Evolutionary conservation across 2,797 vertebrate genomes (phyloP).

Genomic region (Smutsia temminckii): DNA sequence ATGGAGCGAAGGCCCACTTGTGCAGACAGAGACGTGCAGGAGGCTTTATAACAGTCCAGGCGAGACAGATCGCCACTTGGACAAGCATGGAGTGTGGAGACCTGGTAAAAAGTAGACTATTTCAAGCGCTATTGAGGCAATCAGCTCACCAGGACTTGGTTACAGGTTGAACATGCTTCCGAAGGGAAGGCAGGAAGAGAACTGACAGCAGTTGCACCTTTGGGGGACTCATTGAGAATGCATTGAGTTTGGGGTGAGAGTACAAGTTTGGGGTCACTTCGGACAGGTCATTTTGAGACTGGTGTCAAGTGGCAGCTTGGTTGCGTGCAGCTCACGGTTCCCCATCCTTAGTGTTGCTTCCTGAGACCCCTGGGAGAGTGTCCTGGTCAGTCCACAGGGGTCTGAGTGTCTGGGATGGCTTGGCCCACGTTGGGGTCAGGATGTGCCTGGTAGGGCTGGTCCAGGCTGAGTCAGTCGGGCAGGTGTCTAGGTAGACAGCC

Average conservation of each 20-base stretch:
- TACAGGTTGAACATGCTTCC: background rate
- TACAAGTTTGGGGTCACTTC: background rate
- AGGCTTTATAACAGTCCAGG: background rate
- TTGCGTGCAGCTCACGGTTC: too few relatives aligned
- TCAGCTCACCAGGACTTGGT: background rate
- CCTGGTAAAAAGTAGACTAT: background rate
- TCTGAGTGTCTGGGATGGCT: too few relatives aligned
- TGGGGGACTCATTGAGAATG: too few relatives aligned
- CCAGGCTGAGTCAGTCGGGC: background rate
- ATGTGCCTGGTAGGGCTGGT: background rate
- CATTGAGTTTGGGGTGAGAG: background rate
- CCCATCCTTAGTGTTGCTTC: background rate
- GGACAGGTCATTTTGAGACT: background rate
- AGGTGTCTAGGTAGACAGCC: background rate
- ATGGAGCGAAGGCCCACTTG: background rate
- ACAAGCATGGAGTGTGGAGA: fast-evolving
- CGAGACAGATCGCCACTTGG: background rate
- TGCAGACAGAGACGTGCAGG: background rate
- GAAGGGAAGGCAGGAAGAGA: background rate
- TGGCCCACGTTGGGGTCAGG: background rate
- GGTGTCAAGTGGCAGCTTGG: fast-evolving
- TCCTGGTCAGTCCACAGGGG: background rate
- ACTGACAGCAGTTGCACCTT: background rate
- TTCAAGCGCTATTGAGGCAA: background rate
- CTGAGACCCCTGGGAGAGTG: background rate